A percentile compares a stretch with the other conserved stretches of the same genome.
These are phyloP conservation scores for Troides helena DNA, from an alignment of 2,888 invertebrate species.

Conservation along the genomic window DNA sequence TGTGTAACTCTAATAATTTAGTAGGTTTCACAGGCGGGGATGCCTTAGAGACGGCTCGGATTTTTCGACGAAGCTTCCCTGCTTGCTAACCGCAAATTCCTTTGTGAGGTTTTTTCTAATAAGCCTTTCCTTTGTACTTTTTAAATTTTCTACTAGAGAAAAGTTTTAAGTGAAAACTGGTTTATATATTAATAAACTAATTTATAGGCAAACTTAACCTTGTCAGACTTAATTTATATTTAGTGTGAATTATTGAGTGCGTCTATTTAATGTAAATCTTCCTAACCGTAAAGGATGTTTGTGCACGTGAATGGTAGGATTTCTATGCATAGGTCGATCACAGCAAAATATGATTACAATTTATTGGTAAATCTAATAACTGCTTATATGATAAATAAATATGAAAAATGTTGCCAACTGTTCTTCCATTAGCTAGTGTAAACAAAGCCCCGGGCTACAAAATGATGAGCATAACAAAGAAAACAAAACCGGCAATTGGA, in stretches of 20 bases:
- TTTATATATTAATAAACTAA: too few relatives aligned
- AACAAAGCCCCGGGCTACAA: constrained; percentile 20
- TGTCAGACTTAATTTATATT: too few relatives aligned
- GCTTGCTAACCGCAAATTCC: constrained; percentile 20
- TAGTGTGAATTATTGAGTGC: too few relatives aligned
- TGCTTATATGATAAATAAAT: constrained; percentile 9
- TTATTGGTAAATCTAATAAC: background rate
- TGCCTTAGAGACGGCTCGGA: constrained; percentile 24
- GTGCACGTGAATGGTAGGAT: too few relatives aligned
- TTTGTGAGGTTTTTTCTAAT: constrained; percentile 12
- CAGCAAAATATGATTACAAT: background rate
- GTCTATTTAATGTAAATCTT: too few relatives aligned
- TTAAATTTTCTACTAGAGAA: background rate
- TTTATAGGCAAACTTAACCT: too few relatives aligned
- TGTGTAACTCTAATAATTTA: constrained; percentile 15
- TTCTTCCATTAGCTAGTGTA: constrained; percentile 5
- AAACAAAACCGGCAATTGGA: constrained; percentile 11
- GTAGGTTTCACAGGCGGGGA: constrained; percentile 16
- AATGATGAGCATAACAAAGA: constrained; percentile 19
- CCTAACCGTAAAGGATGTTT: too few relatives aligned
- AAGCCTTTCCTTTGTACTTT: constrained; percentile 4
- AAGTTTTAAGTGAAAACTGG: too few relatives aligned
- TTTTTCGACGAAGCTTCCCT: constrained; percentile 16
- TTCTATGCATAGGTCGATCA: too few relatives aligned
- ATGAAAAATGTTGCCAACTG: constrained; percentile 4